Evolutionary conservation across 1,140 invertebrate species (phyloP).

Genomic region (Meloidogyne chitwoodi): DNA sequence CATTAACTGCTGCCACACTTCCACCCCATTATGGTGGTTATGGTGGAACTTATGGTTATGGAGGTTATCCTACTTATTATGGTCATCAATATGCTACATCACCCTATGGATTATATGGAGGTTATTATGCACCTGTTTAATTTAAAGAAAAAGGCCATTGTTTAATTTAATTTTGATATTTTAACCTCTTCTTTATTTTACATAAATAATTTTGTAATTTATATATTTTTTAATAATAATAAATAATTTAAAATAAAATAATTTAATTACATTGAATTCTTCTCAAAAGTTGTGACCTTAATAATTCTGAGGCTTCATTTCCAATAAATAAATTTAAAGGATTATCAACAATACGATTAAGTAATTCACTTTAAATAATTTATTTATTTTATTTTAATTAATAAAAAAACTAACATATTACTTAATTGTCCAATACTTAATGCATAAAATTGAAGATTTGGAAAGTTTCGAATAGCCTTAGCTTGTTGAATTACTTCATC

Average conservation of each 20-base stretch:
- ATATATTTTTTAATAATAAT: not conserved
- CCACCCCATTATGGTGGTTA: constrained; percentile 16
- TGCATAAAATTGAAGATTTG: constrained; percentile 48
- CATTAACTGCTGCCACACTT: not conserved
- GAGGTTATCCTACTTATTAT: constrained; percentile 32
- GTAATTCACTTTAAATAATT: constrained; percentile 38
- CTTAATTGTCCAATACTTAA: constrained; percentile 41
- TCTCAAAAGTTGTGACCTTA: constrained; percentile 2
- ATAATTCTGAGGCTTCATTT: constrained; percentile 5
- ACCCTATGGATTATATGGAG: constrained; percentile 17
- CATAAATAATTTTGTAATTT: not conserved
- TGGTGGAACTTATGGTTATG: constrained; percentile 29
- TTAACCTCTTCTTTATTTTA: not conserved
- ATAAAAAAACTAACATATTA: constrained; percentile 36
- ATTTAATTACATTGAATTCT: constrained; percentile 6
- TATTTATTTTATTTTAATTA: not conserved
- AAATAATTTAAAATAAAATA: not conserved
- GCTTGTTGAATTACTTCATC: constrained; percentile 43
- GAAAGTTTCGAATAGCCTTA: constrained; percentile 37
- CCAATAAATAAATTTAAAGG: constrained; percentile 32
- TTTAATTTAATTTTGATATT: not conserved
- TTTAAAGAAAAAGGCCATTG: not conserved
- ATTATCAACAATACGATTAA: constrained; percentile 26
- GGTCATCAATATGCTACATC: constrained; percentile 24
- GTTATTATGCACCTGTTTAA: constrained; percentile 18